A percentile compares a stretch with the other conserved stretches of the same genome.
Evolutionary conservation across 2,888 invertebrate genomes (phyloP).

Genomic region (Rhamphomyia laevipes): DNA sequence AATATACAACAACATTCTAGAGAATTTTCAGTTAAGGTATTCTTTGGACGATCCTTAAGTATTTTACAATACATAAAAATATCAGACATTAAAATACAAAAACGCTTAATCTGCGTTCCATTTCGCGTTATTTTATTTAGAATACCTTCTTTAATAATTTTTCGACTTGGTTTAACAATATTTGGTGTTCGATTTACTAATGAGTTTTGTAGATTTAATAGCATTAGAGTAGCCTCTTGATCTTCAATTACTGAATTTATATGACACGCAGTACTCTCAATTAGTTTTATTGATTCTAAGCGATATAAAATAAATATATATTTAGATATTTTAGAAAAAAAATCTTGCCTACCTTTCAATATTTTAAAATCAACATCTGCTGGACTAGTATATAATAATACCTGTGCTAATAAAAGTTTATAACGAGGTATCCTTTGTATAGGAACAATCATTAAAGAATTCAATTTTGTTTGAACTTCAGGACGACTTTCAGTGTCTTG

Average conservation of each 20-base stretch:
- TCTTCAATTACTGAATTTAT: conserved; percentile 62
- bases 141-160: conserved; percentile 54
- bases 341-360: conserved; percentile 36
- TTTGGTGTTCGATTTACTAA: conserved; percentile 49
- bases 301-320: conserved; percentile 14
- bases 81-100: conserved; percentile 60
- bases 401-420: conserved; percentile 56
- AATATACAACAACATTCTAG: conserved; percentile 54
- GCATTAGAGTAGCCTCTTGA: conserved; percentile 56
- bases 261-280: conserved; percentile 55
- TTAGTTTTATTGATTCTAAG: conserved; percentile 51
- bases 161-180: conserved; percentile 51
- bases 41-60: conserved; percentile 37
- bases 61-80: conserved; percentile 63
- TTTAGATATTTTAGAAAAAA: neutral
- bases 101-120: conserved; percentile 43
- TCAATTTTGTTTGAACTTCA: conserved; percentile 56
- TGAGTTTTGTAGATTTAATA: conserved; percentile 54
- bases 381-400: conserved; percentile 47
- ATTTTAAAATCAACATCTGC: conserved; percentile 45
- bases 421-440: conserved; percentile 70
- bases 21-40: conserved; percentile 45
- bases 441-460: conserved; percentile 62
- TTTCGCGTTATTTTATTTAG: conserved; percentile 45
- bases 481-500: conserved; percentile 53